Evolutionary conservation across 2,113 vertebrate genomes (phyloP).

Genomic region (Cinclus cinclus): DNA sequence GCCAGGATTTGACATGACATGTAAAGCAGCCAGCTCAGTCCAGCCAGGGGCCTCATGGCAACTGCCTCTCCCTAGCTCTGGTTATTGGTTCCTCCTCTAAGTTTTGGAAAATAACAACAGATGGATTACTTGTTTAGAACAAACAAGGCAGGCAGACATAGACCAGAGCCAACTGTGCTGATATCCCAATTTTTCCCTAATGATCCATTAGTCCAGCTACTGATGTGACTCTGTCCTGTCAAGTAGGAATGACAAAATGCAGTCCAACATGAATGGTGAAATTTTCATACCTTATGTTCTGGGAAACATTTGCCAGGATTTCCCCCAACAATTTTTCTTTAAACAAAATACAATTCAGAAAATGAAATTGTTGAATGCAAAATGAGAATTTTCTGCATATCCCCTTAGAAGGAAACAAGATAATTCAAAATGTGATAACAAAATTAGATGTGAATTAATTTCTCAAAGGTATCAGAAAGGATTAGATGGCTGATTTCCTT

Average conservation of each 20-base stretch:
- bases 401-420: background rate
- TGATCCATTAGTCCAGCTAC: constrained; percentile 20
- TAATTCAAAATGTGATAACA: background rate
- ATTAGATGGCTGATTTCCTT: background rate
- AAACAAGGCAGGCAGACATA: constrained; percentile 8
- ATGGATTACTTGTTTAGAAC: constrained; percentile 38
- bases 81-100: background rate
- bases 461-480: background rate
- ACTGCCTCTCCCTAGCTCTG: background rate
- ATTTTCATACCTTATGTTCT: background rate
- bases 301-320: background rate
- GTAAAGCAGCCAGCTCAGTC: background rate
- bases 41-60: background rate
- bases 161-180: constrained; percentile 1
- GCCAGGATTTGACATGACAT: background rate
- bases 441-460: background rate
- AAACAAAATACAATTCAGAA: background rate
- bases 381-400: background rate
- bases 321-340: background rate
- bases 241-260: background rate
- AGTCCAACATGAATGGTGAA: background rate
- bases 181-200: background rate
- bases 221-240: background rate
- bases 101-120: constrained; percentile 47
- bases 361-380: background rate